Conservation (phyloP, 2,113 vertebrate species). For the Silurus meridionalis region DNA sequence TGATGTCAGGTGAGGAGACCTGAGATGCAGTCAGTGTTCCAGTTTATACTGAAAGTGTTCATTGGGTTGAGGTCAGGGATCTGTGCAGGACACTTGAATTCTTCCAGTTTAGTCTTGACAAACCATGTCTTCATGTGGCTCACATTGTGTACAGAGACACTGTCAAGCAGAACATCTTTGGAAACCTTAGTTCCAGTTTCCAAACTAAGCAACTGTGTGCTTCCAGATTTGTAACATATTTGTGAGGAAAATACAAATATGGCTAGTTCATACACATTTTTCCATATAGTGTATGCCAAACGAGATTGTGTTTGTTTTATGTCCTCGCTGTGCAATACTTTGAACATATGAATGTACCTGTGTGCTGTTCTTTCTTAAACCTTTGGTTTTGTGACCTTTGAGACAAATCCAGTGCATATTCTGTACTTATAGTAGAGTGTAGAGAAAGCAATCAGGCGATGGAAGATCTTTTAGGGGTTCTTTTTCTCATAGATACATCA, state of each 20-base stretch:
- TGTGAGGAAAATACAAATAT: background rate
- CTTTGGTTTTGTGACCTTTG: conserved; percentile 17
- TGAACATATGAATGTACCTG: background rate
- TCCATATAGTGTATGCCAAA: background rate
- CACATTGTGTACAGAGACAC: background rate
- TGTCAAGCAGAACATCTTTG: background rate
- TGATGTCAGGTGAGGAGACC: background rate
- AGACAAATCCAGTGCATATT: conserved; percentile 9
- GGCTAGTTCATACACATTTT: background rate
- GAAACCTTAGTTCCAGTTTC: background rate
- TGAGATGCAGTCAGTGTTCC: background rate
- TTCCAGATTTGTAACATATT: background rate
- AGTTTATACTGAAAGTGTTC: background rate
- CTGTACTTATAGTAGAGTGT: conserved; percentile 1
- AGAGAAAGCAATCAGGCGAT: conserved; percentile 13
- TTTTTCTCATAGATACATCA: conserved; percentile 34
- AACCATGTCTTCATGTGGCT: background rate
- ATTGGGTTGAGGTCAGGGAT: background rate
- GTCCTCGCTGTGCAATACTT: background rate
- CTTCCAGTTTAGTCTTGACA: background rate
- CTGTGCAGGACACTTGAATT: background rate
- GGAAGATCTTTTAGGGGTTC: background rate
- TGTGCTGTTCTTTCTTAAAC: conserved; percentile 8
- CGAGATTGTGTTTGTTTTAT: too few relatives aligned
- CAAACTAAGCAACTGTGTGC: background rate